Evolutionary conservation across 2,113 vertebrate genomes (phyloP).

Genomic region (Stigmatopora argus): DNA sequence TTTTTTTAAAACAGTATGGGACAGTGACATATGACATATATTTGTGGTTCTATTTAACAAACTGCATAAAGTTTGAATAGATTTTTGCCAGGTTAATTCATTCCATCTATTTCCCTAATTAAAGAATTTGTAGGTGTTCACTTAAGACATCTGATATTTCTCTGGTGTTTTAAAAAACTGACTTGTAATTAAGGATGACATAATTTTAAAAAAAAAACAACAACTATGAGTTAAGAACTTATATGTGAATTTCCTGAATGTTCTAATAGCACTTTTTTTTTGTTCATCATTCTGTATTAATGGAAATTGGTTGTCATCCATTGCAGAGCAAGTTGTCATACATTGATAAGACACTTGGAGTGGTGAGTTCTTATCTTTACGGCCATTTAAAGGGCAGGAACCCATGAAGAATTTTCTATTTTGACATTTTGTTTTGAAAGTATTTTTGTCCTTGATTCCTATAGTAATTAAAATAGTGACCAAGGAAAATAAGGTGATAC

Average conservation of each 20-base stretch:
- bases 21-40: background rate
- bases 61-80: background rate
- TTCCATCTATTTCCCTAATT: background rate
- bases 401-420: background rate
- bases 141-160: too few species aligned
- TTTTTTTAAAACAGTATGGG: background rate
- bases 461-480: too few species aligned
- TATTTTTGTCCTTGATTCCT: background rate
- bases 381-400: conserved; percentile 48
- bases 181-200: background rate
- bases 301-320: conserved; percentile 4
- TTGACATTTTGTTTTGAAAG: background rate
- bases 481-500: background rate
- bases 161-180: background rate
- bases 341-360: conserved; percentile 48
- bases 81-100: background rate
- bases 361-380: conserved; percentile 52
- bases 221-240: background rate
- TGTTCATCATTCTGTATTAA: conserved; percentile 7
- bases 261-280: background rate
- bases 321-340: conserved; percentile 29
- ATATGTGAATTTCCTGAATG: background rate
- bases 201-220: background rate
- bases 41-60: background rate
- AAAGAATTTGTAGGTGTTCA: too few species aligned